Evolutionary conservation across 2,797 vertebrate species (phyloP), one percentile per base, ranked within the genome.

Genomic region (Enteromius radiatus): DNA sequence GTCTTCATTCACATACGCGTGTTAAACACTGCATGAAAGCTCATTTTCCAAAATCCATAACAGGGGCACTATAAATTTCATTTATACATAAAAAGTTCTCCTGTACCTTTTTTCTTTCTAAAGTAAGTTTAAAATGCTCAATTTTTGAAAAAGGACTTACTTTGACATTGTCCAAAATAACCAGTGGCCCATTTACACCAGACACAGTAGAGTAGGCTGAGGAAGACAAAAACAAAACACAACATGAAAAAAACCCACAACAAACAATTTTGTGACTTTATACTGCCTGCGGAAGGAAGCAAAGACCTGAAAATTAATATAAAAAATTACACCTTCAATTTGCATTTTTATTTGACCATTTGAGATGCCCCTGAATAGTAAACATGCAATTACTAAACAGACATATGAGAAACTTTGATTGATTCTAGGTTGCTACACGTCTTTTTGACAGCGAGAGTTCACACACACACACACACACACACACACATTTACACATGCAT

Each of bases 141-240:
- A 65, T 31, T 68, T 52, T 67, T 54, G 3, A 80, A 45, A 45
- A 33, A 12, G 4, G 15, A 76, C 85, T 86, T 78, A 96, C 95
- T 94, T 96, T 96, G 71, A 96, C 95, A 76, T 95, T 94, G 86
- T 95, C 95, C 90, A 96, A 89, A 86, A 96, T 96, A 68, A 96
- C 95, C 88, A 96, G 89, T 2, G 95, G 95, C 23, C 95, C 95
- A 36, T 96, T 96, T 21, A 96, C 95, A 78, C 95, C 95, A 0
- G 95, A 95, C 45, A 96, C 95, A 17, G 95, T 96, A 9, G 94
- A 95, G 86, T 96, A 96, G n/a, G 95, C 95, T 96, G 89, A 63
- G 91, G 28, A 69, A 21, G 31, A 69, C 41, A 59, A 74, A 9
- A 70, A 36, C 15, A 21, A 28, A 21, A 63, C n/a, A 64, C 36